Evolutionary conservation across 1,140 invertebrate genomes (phyloP).

Genomic region (Atta colombica): DNA sequence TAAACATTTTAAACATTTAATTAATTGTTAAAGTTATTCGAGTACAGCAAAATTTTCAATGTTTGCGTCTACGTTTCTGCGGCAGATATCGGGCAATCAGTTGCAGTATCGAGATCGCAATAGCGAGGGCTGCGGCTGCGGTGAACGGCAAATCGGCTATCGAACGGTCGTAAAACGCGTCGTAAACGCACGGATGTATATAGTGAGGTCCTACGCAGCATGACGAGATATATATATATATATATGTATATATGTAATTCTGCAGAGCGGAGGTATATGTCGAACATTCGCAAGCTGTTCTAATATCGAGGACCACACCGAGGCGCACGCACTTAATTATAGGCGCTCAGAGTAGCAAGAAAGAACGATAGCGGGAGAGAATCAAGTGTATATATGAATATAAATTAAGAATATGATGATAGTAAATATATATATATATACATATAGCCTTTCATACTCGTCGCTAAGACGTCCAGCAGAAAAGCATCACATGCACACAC

Average conservation of each 20-base stretch:
- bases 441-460: constrained; percentile 68
- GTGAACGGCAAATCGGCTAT: constrained; percentile 29
- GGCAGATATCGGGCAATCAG: constrained; percentile 18
- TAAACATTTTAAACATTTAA: background rate
- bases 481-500: constrained; percentile 71
- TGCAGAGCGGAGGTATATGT: constrained; percentile 55
- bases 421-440: constrained; percentile 67
- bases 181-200: constrained; percentile 67
- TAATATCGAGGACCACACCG: constrained; percentile 83
- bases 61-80: constrained; percentile 22
- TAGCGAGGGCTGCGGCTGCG: constrained; percentile 24
- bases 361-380: constrained; percentile 51
- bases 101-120: constrained; percentile 36
- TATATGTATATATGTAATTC: constrained; percentile 53
- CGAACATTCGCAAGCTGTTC: constrained; percentile 81
- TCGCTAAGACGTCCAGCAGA: constrained; percentile 67
- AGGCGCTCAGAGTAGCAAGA: constrained; percentile 79
- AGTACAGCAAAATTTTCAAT: background rate
- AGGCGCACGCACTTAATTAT: constrained; percentile 78
- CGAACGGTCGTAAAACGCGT: constrained; percentile 34
- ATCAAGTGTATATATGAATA: constrained; percentile 65
- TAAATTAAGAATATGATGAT: constrained; percentile 57
- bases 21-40: background rate
- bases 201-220: constrained; percentile 64
- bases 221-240: constrained; percentile 35